Percentiles rank a stretch among this genome's conserved stretches.
Conservation (phyloP, 2,797 vertebrate genomes). For the Syndactyla subalaris region DNA sequence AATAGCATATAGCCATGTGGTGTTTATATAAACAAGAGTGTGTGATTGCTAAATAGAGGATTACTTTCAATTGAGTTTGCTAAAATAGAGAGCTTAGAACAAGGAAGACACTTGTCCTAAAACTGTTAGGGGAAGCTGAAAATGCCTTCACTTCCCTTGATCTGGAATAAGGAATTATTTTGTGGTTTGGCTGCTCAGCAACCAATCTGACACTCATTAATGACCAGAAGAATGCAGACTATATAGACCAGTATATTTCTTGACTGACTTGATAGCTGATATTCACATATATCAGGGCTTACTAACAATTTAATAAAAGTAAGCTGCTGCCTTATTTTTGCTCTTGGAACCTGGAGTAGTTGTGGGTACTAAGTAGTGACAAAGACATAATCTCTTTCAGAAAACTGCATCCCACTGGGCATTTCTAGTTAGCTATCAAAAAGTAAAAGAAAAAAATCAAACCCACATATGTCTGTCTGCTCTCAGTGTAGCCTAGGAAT, state of each 20-base stretch:
- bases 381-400: background rate
- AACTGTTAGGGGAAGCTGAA: background rate
- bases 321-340: background rate
- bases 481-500: background rate
- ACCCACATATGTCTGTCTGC: background rate
- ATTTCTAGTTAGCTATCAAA: background rate
- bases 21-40: background rate
- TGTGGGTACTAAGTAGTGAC: background rate
- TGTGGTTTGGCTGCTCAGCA: background rate
- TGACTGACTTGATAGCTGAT: background rate
- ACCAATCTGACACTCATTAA: background rate
- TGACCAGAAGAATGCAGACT: background rate
- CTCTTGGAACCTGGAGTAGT: background rate
- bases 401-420: background rate
- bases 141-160: background rate
- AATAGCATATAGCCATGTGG: background rate
- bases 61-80: background rate
- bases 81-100: background rate
- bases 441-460: background rate
- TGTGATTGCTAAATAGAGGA: background rate
- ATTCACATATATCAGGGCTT: background rate
- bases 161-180: background rate
- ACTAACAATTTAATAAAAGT: background rate
- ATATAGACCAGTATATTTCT: background rate
- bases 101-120: background rate